Conservation (phyloP, 2,797 vertebrate species). For the Apodemus agrarius region DNA sequence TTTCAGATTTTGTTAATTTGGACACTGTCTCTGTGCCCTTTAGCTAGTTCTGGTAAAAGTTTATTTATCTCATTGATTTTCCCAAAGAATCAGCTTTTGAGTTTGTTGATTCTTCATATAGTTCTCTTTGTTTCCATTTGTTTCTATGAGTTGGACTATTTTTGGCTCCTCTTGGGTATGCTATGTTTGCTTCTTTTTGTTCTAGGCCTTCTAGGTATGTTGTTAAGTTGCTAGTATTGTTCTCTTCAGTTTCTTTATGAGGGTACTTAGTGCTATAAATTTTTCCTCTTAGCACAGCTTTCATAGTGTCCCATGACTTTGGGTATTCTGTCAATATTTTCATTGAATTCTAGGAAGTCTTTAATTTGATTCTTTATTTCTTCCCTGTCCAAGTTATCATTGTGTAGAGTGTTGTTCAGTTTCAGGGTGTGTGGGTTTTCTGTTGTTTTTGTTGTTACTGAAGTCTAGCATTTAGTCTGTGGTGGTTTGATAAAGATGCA, state of each 20-base stretch:
- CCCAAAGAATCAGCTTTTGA: neutral
- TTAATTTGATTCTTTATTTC: neutral
- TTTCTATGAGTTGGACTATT: neutral
- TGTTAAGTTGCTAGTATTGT: neutral
- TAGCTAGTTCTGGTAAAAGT: neutral
- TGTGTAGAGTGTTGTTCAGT: neutral
- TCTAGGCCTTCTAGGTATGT: neutral
- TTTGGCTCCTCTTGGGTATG: neutral
- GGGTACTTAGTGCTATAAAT: neutral
- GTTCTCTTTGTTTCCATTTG: neutral
- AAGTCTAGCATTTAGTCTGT: too few relatives aligned
- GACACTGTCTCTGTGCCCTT: neutral
- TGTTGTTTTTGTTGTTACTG: neutral
- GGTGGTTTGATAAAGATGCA: too few relatives aligned
- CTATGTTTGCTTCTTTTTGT: neutral
- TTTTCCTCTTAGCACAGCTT: neutral
- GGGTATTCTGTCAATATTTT: neutral
- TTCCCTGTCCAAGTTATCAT: neutral
- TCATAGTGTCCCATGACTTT: neutral
- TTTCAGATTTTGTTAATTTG: neutral
- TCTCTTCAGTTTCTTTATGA: neutral
- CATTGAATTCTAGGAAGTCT: neutral
- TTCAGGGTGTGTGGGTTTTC: neutral
- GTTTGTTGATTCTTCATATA: neutral
- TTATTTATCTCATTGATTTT: neutral